These are phyloP conservation scores for Melanotaenia duboulayi DNA, from an alignment of 2,113 vertebrate species.

Conservation along the genomic window DNA sequence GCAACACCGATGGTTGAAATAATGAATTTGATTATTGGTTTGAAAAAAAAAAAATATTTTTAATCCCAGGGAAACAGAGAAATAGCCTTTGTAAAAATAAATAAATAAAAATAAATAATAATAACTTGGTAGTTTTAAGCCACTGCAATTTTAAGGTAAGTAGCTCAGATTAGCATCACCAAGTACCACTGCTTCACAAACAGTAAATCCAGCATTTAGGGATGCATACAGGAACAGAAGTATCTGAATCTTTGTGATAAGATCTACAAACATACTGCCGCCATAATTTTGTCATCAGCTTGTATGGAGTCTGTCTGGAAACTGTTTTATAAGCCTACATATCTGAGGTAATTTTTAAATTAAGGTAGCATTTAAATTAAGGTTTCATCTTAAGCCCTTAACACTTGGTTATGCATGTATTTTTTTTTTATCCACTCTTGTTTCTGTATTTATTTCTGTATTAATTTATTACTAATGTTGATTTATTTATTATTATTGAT, in stretches of 20 bases:
- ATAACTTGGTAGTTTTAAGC: too few relatives aligned
- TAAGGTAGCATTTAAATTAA: conserved; percentile 21
- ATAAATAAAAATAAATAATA: too few relatives aligned
- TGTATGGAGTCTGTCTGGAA: not conserved
- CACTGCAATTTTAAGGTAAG: not conserved
- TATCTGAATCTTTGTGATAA: not conserved
- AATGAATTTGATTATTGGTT: too few relatives aligned
- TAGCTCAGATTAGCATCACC: not conserved
- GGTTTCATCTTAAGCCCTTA: conserved; percentile 1
- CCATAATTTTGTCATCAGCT: not conserved
- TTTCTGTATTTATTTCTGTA: too few relatives aligned
- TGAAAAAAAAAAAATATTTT: too few relatives aligned
- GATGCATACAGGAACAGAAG: not conserved
- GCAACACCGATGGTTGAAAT: too few relatives aligned
- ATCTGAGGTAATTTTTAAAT: not conserved
- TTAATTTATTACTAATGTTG: too few relatives aligned
- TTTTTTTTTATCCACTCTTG: too few relatives aligned
- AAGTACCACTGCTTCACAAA: not conserved
- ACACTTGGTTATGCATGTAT: too few relatives aligned
- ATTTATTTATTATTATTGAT: too few relatives aligned
- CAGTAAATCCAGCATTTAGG: not conserved
- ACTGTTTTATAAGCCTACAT: not conserved
- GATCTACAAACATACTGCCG: not conserved
- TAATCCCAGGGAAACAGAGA: too few relatives aligned
- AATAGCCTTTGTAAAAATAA: too few relatives aligned